Conservation (phyloP, 37 sponge, comb jelly and placozoan genomes). For the Bolinopsis microptera region DNA sequence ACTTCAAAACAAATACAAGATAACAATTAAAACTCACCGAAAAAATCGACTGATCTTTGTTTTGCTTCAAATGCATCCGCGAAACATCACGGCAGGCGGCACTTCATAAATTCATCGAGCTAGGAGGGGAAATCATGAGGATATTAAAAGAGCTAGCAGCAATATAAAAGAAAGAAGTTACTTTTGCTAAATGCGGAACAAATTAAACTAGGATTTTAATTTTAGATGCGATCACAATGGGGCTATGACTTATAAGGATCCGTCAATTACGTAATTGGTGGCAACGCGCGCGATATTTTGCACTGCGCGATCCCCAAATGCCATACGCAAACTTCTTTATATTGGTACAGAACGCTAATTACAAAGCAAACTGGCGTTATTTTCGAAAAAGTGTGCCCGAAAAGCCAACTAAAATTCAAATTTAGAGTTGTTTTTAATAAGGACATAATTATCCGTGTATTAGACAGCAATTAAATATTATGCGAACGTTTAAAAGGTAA, state of each 20-base stretch:
- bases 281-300: neutral
- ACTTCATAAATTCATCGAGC: neutral
- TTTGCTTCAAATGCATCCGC: slow-evolving; percentile 6
- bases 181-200: neutral
- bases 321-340: neutral
- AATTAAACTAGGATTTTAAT: neutral
- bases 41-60: neutral
- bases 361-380: neutral
- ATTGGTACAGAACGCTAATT: neutral
- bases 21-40: neutral
- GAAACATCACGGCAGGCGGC: neutral
- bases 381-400: neutral
- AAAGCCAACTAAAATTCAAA: neutral
- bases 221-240: too few species aligned
- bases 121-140: neutral
- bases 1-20: too few species aligned
- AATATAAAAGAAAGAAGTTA: neutral
- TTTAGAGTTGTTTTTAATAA: neutral
- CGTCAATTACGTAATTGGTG: neutral
- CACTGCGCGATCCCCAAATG: neutral
- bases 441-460: too few species aligned
- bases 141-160: too few species aligned
- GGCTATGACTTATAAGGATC: too few species aligned
- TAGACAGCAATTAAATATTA: neutral
- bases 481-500: neutral